Evolutionary conservation across 2,113 vertebrate genomes (phyloP).

Genomic region (Oncorhynchus tshawytscha): DNA sequence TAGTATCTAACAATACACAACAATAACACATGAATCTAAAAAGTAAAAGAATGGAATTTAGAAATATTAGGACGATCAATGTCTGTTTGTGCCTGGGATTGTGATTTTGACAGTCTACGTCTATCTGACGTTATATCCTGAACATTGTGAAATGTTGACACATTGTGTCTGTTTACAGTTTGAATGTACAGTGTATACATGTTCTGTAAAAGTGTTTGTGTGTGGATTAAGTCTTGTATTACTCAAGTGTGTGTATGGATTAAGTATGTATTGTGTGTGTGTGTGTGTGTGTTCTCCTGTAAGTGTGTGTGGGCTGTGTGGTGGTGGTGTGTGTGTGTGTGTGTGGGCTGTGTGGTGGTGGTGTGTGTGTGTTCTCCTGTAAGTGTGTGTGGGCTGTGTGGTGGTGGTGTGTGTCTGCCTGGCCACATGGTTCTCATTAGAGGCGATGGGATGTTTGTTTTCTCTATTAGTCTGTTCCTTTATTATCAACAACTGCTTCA

Average conservation of each 20-base stretch:
- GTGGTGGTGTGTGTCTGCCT: constrained; percentile 38
- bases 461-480: constrained; percentile 69
- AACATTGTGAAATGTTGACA: no score
- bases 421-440: constrained; percentile 71
- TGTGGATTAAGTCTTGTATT: no score
- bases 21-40: no score
- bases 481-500: constrained; percentile 66
- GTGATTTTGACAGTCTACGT: neutral
- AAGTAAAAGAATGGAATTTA: no score
- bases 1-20: neutral
- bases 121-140: neutral
- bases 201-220: no score
- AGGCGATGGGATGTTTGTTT: constrained; percentile 67
- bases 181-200: constrained; percentile 5
- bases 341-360: no score
- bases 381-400: constrained; percentile 8
- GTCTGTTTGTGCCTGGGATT: neutral
- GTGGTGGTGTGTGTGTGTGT: constrained; percentile 21
- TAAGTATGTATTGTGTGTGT: constrained; percentile 26
- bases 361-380: constrained; percentile 27
- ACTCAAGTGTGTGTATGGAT: no score
- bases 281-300: constrained; percentile 30
- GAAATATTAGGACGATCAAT: no score
- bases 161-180: neutral
- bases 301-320: constrained; percentile 8